Evolutionary conservation across 35 echinoderm and acorn worm genomes (phyloP).

Genomic region (Lytechinus variegatus): DNA sequence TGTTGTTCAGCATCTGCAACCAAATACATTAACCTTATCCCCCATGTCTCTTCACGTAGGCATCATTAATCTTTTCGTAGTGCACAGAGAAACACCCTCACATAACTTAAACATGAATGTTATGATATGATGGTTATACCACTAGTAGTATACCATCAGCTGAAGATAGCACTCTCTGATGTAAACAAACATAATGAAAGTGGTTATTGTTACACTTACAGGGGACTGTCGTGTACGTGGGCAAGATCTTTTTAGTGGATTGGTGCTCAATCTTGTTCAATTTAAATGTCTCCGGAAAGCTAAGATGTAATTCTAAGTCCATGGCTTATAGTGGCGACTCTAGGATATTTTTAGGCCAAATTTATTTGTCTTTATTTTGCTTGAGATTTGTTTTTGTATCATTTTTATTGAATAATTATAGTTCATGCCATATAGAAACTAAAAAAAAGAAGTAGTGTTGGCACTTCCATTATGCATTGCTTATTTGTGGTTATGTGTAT

Average conservation of each 20-base stretch:
- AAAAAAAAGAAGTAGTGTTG: no score
- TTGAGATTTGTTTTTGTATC: no score
- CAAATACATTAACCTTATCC: neutral
- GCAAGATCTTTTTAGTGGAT: neutral
- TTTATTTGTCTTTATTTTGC: no score
- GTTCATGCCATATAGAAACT: no score
- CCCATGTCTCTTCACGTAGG: neutral
- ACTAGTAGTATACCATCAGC: neutral
- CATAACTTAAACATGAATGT: neutral
- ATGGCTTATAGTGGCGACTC: no score
- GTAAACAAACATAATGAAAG: neutral
- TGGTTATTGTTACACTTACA: neutral
- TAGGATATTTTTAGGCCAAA: no score
- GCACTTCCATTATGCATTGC: no score
- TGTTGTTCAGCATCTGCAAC: neutral
- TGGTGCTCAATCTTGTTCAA: neutral
- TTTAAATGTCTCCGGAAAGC: neutral
- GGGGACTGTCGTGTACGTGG: neutral
- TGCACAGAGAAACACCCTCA: neutral
- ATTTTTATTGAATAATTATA: no score
- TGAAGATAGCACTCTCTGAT: neutral
- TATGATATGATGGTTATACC: neutral
- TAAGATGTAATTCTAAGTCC: no score
- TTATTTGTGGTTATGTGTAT: no score
- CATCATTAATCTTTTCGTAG: neutral